Percentiles rank a stretch among this genome's conserved stretches.
Conservation (phyloP, 2,113 vertebrate genomes). For the Emydura subglobosa region DNA sequence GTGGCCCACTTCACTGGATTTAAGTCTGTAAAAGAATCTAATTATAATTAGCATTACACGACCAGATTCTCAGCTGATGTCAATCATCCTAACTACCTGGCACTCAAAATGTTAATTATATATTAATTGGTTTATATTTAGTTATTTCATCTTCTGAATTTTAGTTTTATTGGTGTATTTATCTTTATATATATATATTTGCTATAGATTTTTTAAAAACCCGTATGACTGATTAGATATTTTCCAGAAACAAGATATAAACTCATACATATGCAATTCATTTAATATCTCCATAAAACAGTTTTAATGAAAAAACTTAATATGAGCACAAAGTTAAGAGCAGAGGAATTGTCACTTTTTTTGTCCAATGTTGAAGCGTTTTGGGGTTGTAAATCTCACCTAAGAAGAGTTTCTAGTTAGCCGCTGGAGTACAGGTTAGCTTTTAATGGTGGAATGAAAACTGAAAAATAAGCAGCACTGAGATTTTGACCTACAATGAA, state of each 20-base stretch:
- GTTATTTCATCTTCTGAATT: background rate
- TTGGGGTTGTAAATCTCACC: background rate
- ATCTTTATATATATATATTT: background rate
- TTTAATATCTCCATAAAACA: fast-evolving
- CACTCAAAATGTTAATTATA: constrained; percentile 2
- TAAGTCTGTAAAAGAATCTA: constrained; percentile 4
- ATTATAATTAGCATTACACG: background rate
- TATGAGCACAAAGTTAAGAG: fast-evolving
- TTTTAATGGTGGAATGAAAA: constrained; percentile 29
- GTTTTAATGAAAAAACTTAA: background rate
- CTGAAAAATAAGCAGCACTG: constrained; percentile 38
- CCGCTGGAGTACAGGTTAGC: background rate
- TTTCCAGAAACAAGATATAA: background rate
- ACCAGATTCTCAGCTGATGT: background rate
- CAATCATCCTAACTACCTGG: background rate
- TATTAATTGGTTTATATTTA: background rate
- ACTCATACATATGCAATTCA: background rate
- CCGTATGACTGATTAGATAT: background rate
- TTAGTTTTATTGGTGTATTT: background rate
- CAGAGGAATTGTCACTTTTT: background rate
- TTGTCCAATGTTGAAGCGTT: background rate
- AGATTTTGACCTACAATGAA: constrained; percentile 47
- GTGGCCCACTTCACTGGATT: background rate
- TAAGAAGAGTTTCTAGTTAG: background rate
- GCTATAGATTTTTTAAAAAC: background rate